phyloP scores from a whole-genome alignment of 2,888 invertebrate species.

The Phymatocera aterrima region DNA sequence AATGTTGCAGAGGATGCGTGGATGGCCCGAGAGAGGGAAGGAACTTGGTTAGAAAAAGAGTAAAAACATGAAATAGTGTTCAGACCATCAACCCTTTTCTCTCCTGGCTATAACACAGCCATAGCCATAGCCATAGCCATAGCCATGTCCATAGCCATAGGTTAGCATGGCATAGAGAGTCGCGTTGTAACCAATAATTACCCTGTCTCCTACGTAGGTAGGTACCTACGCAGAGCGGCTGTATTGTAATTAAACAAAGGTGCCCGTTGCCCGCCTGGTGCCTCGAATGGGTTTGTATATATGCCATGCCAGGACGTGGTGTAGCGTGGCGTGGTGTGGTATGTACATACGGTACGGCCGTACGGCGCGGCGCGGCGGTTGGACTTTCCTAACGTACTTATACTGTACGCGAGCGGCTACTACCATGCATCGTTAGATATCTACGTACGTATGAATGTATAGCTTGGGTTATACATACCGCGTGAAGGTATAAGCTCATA shows the following conservation, averaged over 20 bases:
- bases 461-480: no score
- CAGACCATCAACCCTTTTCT: conserved; percentile 38
- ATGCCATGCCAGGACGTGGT: background rate
- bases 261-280: conserved; percentile 52
- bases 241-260: conserved; percentile 71
- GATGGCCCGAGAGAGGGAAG: conserved; percentile 60
- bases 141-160: no score
- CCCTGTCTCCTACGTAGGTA: conserved; percentile 56
- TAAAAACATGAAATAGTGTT: no score
- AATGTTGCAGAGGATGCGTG: conserved; percentile 65
- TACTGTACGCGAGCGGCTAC: no score
- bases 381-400: conserved; percentile 7
- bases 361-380: conserved; percentile 9
- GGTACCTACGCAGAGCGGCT: conserved; percentile 48
- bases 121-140: no score
- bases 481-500: no score
- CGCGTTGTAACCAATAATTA: conserved; percentile 69
- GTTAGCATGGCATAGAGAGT: background rate
- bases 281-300: conserved; percentile 3
- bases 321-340: background rate
- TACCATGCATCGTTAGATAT: no score
- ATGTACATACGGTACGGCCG: conserved; percentile 5
- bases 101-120: background rate
- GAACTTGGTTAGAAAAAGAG: no score
- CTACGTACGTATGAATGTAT: background rate